A percentile compares a stretch with the other conserved stretches of the same genome.
Evolutionary conservation across 2,113 vertebrate genomes (phyloP).

Genomic region (Pseudorectes ferrugineus): DNA sequence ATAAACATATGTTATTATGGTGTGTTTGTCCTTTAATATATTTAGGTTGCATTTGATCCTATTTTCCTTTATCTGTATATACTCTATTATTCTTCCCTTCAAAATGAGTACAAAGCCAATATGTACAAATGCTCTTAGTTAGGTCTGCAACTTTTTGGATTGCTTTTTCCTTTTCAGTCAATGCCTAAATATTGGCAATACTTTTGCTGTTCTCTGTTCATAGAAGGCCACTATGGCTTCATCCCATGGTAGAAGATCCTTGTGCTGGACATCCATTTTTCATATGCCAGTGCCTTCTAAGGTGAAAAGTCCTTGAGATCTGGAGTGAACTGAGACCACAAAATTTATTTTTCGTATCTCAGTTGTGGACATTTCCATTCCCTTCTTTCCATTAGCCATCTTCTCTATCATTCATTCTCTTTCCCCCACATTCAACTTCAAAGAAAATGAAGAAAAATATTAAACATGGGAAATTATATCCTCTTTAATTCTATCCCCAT

Average conservation of each 20-base stretch:
- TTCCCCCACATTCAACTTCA: background rate
- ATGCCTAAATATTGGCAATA: background rate
- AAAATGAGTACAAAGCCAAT: background rate
- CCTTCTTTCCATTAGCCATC: background rate
- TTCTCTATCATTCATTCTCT: background rate
- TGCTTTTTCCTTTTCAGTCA: background rate
- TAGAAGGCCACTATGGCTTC: background rate
- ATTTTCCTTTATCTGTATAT: background rate
- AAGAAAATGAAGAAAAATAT: background rate
- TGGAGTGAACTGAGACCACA: background rate
- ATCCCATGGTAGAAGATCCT: background rate
- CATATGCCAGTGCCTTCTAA: background rate
- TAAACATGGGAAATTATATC: background rate
- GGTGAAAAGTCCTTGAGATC: background rate
- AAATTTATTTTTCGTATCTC: background rate
- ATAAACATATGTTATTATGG: background rate
- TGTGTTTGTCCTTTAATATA: background rate
- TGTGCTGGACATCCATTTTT: background rate
- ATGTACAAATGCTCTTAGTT: background rate
- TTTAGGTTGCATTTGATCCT: background rate
- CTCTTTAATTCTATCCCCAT: background rate
- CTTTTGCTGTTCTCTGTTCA: background rate
- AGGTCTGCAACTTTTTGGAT: background rate
- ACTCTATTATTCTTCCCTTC: background rate
- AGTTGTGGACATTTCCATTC: background rate